Conservation (phyloP, 1,140 invertebrate genomes). For the Nasonia giraulti region DNA sequence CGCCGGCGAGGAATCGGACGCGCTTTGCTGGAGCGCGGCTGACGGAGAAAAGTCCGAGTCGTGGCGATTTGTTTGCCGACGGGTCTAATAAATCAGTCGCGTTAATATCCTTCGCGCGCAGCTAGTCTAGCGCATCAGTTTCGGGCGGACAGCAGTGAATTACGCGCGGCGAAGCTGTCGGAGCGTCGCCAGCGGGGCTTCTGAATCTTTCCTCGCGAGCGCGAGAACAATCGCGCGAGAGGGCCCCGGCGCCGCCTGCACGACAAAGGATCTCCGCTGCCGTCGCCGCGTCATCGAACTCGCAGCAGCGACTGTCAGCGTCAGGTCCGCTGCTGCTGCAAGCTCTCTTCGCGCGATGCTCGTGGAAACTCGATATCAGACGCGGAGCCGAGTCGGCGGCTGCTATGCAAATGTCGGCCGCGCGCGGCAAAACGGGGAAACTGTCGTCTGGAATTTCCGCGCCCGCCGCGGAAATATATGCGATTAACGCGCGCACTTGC, state of each 20-base stretch:
- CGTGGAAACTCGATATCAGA: not conserved
- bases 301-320: not conserved
- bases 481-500: not conserved
- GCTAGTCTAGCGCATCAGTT: not conserved
- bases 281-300: not conserved
- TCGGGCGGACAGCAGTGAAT: not conserved
- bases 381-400: too few relatives aligned
- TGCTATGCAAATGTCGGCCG: not conserved
- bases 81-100: not conserved
- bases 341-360: not conserved
- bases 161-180: conserved; percentile 1
- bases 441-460: not conserved
- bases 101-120: not conserved
- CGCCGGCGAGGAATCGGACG: not conserved
- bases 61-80: not conserved
- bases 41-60: not conserved
- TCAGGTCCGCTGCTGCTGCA: not conserved
- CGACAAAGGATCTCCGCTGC: too few relatives aligned
- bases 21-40: too few relatives aligned
- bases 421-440: not conserved
- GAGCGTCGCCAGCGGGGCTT: not conserved
- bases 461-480: not conserved
- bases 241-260: too few relatives aligned
- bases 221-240: not conserved
- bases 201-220: not conserved